Evolutionary conservation across 1,140 invertebrate genomes (phyloP).

Genomic region (Ridgeia piscesae): DNA sequence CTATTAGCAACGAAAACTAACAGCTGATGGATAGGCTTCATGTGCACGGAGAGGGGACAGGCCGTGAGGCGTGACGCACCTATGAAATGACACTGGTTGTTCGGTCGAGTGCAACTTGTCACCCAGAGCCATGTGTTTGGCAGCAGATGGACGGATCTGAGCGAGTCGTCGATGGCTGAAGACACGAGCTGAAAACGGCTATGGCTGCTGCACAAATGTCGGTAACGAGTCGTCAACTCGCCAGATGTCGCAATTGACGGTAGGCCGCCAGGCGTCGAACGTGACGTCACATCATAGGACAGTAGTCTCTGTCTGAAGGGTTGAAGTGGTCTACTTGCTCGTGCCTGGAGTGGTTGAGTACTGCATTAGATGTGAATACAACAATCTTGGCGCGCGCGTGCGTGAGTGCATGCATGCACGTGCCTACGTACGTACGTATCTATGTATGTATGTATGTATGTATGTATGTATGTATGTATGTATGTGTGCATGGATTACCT

Average conservation of each 20-base stretch:
- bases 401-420: neutral
- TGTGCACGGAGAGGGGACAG: neutral
- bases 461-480: neutral
- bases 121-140: conserved; percentile 17
- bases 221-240: conserved; percentile 30
- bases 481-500: neutral
- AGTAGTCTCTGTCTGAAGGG: neutral
- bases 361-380: no score
- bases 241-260: neutral
- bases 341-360: neutral
- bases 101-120: neutral
- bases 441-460: neutral
- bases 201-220: conserved; percentile 17
- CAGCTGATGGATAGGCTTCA: neutral
- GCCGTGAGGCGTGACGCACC: neutral
- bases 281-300: neutral
- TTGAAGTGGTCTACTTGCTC: neutral
- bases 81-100: neutral
- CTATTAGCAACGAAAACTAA: no score
- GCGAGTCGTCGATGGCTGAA: neutral
- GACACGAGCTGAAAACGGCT: conserved; percentile 10
- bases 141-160: neutral
- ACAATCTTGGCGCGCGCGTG: no score
- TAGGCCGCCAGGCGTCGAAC: neutral
- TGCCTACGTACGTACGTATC: neutral